A percentile compares a stretch with the other conserved stretches of the same genome.
These are phyloP conservation scores for Terrapene triunguis DNA, from an alignment of 2,113 vertebrate genomes.

Conservation along the genomic window DNA sequence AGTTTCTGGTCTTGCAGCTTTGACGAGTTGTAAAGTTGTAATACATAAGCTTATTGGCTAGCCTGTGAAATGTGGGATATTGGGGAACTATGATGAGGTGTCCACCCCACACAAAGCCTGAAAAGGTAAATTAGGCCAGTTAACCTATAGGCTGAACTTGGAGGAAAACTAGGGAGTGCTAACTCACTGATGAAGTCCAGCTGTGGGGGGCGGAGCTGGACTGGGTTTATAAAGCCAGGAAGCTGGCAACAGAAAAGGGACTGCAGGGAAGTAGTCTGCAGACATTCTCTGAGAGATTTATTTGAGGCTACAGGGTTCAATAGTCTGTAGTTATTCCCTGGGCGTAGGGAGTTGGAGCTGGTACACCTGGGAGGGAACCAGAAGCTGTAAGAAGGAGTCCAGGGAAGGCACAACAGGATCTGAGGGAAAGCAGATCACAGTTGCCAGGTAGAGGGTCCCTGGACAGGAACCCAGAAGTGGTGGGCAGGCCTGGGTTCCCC, in stretches of 20 bases:
- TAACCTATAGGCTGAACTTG: not conserved
- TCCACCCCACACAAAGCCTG: not conserved
- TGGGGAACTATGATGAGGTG: not conserved
- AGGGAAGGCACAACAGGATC: not conserved
- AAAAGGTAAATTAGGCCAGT: not conserved
- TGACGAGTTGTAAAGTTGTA: not conserved
- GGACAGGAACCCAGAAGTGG: not conserved
- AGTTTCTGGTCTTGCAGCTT: not conserved
- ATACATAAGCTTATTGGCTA: not conserved
- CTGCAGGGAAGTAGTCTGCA: not conserved
- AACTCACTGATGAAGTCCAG: not conserved
- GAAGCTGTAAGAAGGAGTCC: not conserved
- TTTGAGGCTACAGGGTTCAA: not conserved
- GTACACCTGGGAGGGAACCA: not conserved
- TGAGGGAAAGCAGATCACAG: not conserved
- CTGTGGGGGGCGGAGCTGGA: not conserved
- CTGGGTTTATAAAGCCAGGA: not conserved
- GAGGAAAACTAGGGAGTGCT: not conserved
- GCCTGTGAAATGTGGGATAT: not conserved
- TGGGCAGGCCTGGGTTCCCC: not conserved
- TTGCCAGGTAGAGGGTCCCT: not conserved
- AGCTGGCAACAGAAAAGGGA: not conserved
- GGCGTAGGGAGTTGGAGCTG: not conserved
- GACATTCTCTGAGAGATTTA: no score
- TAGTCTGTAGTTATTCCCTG: not conserved